Evolutionary conservation across 2,888 invertebrate species (phyloP), one percentile per base, ranked within the genome.

Genomic region (Hipparchia sbordonii): DNA sequence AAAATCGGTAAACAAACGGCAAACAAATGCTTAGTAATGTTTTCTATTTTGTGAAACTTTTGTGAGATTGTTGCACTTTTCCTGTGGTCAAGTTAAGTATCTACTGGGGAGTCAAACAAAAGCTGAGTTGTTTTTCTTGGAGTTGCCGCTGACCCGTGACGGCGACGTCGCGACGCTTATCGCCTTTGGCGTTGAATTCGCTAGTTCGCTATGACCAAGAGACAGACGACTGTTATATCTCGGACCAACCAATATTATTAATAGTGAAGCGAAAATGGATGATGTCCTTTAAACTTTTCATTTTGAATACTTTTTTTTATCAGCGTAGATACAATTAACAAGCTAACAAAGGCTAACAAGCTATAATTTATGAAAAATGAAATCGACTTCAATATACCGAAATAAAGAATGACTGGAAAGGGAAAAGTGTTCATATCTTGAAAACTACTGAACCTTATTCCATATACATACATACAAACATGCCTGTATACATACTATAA

Each of bases 141-240:
- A 74, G 72, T 54, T 74, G 76, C 78, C 80, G 82, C 80, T 82
- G 84, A 84, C 80, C 87, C 89, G 87, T 89, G 88, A 86, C 90
- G 88, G 83, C 88, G 88, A 82, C 87, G 86, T 77, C 83, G 81
- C 79, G 88, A 79, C 88, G 88, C 82, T 72, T 80, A 77, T 57
- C 73, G 66, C 70, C 57, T 71, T 66, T 76, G 23, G 67, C 72
- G 65, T 72, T 56, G 7, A 48, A 8, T 8, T 7, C 48, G 39
- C 39, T 39, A 39, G n/a, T 61, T 45, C 7, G 45, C 46, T 12
- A 13, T 2, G 45, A 48, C 62, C 46, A 63, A 51, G 48, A 48
- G 10, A 13, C 46, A 57, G 23, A 6, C 6, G 23, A 57, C 57
- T 57, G 23, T 56, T 7, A 56, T 7, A 2, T 56, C 13, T 23